These are phyloP conservation scores for Neotoxoptera formosana DNA, from an alignment of 1,140 invertebrate genomes.

Conservation along the genomic window DNA sequence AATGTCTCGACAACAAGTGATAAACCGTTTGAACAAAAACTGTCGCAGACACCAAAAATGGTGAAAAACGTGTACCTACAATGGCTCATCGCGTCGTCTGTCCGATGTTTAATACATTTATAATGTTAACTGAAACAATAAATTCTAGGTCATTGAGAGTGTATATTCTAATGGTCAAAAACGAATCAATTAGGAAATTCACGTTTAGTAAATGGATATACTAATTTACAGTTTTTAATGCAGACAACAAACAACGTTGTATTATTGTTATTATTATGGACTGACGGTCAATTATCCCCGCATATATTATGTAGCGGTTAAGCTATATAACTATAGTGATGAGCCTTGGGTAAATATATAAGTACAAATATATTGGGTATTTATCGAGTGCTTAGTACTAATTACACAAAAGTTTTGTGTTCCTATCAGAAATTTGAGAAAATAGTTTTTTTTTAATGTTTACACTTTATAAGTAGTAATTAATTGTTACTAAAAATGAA, in stretches of 20 bases:
- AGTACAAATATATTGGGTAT: not conserved
- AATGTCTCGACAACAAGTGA: constrained; percentile 11
- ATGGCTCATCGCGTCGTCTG: too few relatives aligned
- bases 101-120: not conserved
- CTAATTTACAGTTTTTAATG: not conserved
- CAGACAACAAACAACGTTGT: not conserved
- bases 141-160: not conserved
- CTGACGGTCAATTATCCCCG: not conserved
- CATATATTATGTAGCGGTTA: not conserved
- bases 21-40: constrained; percentile 8
- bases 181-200: not conserved
- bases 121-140: not conserved
- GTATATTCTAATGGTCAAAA: not conserved
- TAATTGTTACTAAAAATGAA: not conserved
- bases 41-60: not conserved
- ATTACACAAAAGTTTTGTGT: not conserved
- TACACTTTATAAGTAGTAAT: not conserved
- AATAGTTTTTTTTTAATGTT: too few relatives aligned
- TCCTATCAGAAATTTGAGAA: not conserved
- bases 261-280: not conserved
- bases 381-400: too few relatives aligned
- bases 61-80: not conserved
- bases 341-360: not conserved
- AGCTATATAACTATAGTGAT: not conserved
- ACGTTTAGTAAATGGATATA: not conserved